Percentiles rank a stretch among this genome's conserved stretches.
phyloP scores from a whole-genome alignment of 2,113 vertebrate genomes.

The Perca schrenkii region DNA sequence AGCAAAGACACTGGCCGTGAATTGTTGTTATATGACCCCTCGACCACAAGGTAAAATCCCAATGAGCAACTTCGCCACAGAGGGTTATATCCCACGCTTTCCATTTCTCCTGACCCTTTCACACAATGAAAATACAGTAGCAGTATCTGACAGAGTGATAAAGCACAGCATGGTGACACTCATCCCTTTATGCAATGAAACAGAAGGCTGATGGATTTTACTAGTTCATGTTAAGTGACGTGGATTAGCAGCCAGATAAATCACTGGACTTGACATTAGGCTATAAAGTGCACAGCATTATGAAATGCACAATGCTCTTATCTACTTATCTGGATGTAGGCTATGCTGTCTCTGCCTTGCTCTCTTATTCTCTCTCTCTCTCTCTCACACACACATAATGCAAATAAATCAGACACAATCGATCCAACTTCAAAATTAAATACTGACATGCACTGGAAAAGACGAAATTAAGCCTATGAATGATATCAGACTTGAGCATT shows the following conservation, averaged over 20 bases:
- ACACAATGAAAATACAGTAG: background rate
- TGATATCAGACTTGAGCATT: background rate
- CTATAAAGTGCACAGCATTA: slow-evolving; percentile 54
- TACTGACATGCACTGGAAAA: background rate
- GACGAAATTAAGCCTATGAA: background rate
- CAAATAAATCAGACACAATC: too few species aligned
- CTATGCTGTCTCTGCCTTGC: slow-evolving; percentile 14
- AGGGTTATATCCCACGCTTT: slow-evolving; percentile 6
- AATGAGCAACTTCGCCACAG: slow-evolving; percentile 39
- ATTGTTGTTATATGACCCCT: slow-evolving; percentile 49
- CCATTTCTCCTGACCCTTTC: slow-evolving; percentile 17
- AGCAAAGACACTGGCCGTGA: slow-evolving; percentile 34
- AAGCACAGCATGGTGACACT: slow-evolving; percentile 30
- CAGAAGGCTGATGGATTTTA: slow-evolving; percentile 36
- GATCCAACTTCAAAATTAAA: background rate
- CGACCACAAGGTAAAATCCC: slow-evolving; percentile 45
- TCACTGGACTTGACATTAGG: slow-evolving; percentile 39
- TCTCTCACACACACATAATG: background rate
- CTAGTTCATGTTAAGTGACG: slow-evolving; percentile 53
- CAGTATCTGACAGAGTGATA: slow-evolving; percentile 37
- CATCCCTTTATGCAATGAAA: slow-evolving; percentile 39
- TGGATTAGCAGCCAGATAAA: slow-evolving; percentile 66
- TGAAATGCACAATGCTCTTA: slow-evolving; percentile 48
- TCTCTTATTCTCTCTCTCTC: background rate
- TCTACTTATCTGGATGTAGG: slow-evolving; percentile 52